A percentile compares a stretch with the other conserved stretches of the same genome.
Evolutionary conservation across 1,140 invertebrate species (phyloP).

Genomic region (Hycleus cichorii): DNA sequence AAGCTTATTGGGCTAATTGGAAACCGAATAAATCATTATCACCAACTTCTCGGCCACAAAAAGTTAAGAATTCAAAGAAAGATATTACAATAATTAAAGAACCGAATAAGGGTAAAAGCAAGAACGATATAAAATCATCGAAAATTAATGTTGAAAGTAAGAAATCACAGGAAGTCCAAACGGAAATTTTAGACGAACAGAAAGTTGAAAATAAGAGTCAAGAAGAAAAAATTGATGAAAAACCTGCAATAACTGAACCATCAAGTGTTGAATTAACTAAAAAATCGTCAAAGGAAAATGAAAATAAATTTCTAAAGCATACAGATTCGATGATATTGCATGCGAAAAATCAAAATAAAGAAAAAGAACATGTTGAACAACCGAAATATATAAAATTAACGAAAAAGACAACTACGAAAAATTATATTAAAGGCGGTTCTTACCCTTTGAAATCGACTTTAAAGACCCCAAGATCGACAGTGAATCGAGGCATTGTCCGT

Average conservation of each 20-base stretch:
- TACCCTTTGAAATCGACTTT: conserved; percentile 31
- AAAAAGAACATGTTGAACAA: conserved; percentile 26
- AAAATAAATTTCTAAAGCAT: conserved; percentile 22
- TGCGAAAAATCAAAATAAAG: conserved; percentile 20
- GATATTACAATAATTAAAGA: background rate
- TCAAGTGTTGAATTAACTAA: background rate
- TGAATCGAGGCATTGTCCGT: background rate
- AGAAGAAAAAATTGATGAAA: background rate
- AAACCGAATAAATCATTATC: conserved; percentile 27
- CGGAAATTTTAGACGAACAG: conserved; percentile 7
- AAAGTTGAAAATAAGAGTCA: background rate
- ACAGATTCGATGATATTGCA: conserved; percentile 28
- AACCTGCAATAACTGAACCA: too few relatives aligned
- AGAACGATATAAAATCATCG: background rate
- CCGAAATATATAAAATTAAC: conserved; percentile 31
- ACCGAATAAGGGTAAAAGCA: background rate
- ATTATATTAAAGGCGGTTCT: conserved; percentile 29
- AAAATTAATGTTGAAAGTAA: background rate
- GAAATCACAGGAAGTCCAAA: conserved; percentile 24
- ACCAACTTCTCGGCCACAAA: background rate
- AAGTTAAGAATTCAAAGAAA: background rate
- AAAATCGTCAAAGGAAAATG: background rate
- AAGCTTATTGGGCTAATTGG: conserved; percentile 38
- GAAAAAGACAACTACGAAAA: conserved; percentile 17
- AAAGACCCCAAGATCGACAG: conserved; percentile 18